A percentile compares a stretch with the other conserved stretches of the same genome.
Evolutionary conservation across 2,888 invertebrate species (phyloP).

Genomic region (Sericinus montela): DNA sequence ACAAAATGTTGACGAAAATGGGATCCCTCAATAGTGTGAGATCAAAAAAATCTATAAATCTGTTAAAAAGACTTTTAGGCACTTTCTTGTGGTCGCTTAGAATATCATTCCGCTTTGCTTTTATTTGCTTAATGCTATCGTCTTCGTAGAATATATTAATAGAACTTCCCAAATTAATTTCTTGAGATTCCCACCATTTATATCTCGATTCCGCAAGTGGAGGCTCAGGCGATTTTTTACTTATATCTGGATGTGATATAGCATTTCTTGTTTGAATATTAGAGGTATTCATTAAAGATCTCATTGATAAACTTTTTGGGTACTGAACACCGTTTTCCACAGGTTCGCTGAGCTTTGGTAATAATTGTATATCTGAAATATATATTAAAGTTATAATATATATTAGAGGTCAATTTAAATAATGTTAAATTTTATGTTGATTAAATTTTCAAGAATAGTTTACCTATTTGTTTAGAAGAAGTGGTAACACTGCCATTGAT

Average conservation of each 20-base stretch:
- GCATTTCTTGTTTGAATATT: constrained; percentile 58
- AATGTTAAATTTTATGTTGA: background rate
- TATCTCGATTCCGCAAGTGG: constrained; percentile 49
- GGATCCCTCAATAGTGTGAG: constrained; percentile 83
- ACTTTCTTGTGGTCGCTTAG: constrained; percentile 30
- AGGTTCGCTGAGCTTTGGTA: constrained; percentile 37
- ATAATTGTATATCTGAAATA: constrained; percentile 43
- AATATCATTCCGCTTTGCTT: constrained; percentile 33
- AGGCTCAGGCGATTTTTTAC: constrained; percentile 42
- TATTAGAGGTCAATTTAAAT: background rate
- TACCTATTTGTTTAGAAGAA: constrained; percentile 49
- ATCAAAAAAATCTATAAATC: constrained; percentile 80
- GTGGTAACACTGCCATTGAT: constrained; percentile 48
- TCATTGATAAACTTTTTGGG: constrained; percentile 59
- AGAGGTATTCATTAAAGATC: constrained; percentile 47
- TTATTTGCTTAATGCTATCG: constrained; percentile 34
- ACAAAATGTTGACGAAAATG: constrained; percentile 82
- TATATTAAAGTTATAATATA: background rate
- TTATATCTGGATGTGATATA: constrained; percentile 63
- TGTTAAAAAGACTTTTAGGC: constrained; percentile 37
- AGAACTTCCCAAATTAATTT: constrained; percentile 80
- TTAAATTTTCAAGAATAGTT: constrained; percentile 12
- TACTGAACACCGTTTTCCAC: constrained; percentile 40
- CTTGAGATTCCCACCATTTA: constrained; percentile 79
- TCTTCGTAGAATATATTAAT: constrained; percentile 76